phyloP scores from a whole-genome alignment of 1,140 invertebrate genomes.

The Ips typographus region DNA sequence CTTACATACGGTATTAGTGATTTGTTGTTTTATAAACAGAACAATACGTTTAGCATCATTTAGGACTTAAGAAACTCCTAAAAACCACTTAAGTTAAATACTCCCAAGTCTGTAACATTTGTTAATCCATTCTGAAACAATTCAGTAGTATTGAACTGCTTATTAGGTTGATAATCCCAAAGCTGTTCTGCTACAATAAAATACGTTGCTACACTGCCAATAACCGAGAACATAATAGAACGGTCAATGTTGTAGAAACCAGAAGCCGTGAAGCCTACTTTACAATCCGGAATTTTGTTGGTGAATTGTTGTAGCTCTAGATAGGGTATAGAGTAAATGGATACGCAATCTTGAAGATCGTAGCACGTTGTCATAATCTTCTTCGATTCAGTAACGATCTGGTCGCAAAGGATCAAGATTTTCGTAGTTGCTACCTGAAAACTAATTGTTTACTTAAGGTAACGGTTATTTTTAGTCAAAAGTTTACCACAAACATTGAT shows the following conservation, averaged over 20 bases:
- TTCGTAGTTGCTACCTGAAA: conserved; percentile 9
- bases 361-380: conserved; percentile 25
- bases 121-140: too few relatives aligned
- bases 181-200: conserved; percentile 1
- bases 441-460: neutral
- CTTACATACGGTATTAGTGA: too few relatives aligned
- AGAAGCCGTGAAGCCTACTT: conserved; percentile 14
- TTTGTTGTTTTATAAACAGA: too few relatives aligned
- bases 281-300: conserved; percentile 8
- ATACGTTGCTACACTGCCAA: conserved; percentile 14
- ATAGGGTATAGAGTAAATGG: conserved; percentile 21
- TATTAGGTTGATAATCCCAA: neutral
- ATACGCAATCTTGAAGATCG: conserved; percentile 19
- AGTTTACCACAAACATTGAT: neutral
- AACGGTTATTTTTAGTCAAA: neutral
- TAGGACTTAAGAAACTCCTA: too few relatives aligned
- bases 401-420: conserved; percentile 19
- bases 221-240: conserved; percentile 9
- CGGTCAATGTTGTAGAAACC: conserved; percentile 17
- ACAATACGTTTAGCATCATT: too few relatives aligned
- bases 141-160: too few relatives aligned
- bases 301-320: conserved; percentile 16
- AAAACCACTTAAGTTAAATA: too few relatives aligned
- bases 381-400: conserved; percentile 11
- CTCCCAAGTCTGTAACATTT: too few relatives aligned